A percentile compares a stretch with the other conserved stretches of the same genome.
Conservation (phyloP, 2,888 invertebrate genomes). For the Dolichopus griseipennis region DNA sequence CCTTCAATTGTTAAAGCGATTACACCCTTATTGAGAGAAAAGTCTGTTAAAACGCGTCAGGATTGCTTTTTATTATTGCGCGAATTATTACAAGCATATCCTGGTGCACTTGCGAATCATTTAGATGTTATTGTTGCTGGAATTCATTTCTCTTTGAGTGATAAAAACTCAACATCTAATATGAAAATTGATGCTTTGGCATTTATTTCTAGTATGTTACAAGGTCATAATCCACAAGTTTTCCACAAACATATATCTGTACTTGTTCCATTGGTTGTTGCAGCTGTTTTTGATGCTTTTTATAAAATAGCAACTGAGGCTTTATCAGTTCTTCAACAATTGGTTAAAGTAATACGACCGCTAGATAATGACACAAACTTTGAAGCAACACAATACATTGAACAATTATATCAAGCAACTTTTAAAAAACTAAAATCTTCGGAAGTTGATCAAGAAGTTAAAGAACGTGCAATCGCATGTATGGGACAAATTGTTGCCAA, state of each 20-base stretch:
- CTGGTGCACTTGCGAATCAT: slow-evolving; percentile 78
- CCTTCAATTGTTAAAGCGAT: slow-evolving; percentile 78
- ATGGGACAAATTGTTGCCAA: slow-evolving; percentile 92
- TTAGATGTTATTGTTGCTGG: slow-evolving; percentile 79
- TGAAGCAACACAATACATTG: slow-evolving; percentile 70
- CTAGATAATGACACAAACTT: slow-evolving; percentile 46
- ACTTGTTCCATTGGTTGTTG: slow-evolving; percentile 74
- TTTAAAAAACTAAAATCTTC: slow-evolving; percentile 80
- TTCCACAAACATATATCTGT: slow-evolving; percentile 74
- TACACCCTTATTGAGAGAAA: slow-evolving; percentile 73
- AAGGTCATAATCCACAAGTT: slow-evolving; percentile 45
- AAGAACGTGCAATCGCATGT: slow-evolving; percentile 94
- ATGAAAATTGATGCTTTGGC: slow-evolving; percentile 96
- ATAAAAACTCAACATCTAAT: slow-evolving; percentile 90
- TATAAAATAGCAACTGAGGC: slow-evolving; percentile 99
- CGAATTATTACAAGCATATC: slow-evolving; percentile 80
- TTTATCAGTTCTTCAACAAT: slow-evolving; percentile 80
- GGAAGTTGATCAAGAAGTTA: slow-evolving; percentile 98
- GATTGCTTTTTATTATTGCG: slow-evolving; percentile 85
- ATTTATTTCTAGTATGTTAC: slow-evolving; percentile 55
- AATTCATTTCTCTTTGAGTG: slow-evolving; percentile 78
- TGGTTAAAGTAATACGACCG: slow-evolving; percentile 89
- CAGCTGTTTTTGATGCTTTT: slow-evolving; percentile 89
- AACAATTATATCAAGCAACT: slow-evolving; percentile 74
- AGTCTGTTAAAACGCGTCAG: slow-evolving; percentile 81